These are phyloP conservation scores for Eurosta solidaginis DNA, from an alignment of 1,140 invertebrate species.

Conservation along the genomic window DNA sequence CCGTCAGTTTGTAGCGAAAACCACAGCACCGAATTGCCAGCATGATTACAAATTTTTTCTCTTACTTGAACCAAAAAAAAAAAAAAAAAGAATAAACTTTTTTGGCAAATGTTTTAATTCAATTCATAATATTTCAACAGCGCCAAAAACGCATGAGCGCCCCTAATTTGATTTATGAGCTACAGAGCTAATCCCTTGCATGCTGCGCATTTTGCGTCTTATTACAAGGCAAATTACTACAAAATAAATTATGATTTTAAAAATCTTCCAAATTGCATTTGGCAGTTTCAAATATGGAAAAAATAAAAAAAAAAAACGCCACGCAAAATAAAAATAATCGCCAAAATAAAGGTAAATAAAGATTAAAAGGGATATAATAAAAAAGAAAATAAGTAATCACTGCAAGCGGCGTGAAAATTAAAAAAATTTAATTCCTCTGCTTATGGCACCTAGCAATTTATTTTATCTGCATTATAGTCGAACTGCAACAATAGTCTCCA, in stretches of 20 bases:
- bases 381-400: neutral
- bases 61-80: no score
- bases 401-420: neutral
- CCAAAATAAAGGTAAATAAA: neutral
- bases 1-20: neutral
- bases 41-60: neutral
- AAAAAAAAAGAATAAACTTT: no score
- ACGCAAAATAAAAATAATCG: conserved; percentile 17
- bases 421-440: neutral
- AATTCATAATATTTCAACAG: conserved; percentile 6
- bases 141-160: neutral
- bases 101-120: conserved; percentile 19
- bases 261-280: no score
- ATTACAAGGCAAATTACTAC: conserved; percentile 9
- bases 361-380: neutral
- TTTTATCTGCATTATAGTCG: conserved; percentile 25
- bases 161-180: neutral
- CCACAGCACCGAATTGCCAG: neutral
- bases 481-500: neutral
- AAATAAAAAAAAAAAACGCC: neutral
- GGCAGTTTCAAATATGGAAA: neutral
- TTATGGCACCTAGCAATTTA: conserved; percentile 26
- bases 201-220: neutral
- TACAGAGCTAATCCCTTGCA: neutral
- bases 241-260: conserved; percentile 11